Evolutionary conservation across 1,140 invertebrate species (phyloP), one percentile per base, ranked within the genome.

Genomic region (Euwallacea similis): DNA sequence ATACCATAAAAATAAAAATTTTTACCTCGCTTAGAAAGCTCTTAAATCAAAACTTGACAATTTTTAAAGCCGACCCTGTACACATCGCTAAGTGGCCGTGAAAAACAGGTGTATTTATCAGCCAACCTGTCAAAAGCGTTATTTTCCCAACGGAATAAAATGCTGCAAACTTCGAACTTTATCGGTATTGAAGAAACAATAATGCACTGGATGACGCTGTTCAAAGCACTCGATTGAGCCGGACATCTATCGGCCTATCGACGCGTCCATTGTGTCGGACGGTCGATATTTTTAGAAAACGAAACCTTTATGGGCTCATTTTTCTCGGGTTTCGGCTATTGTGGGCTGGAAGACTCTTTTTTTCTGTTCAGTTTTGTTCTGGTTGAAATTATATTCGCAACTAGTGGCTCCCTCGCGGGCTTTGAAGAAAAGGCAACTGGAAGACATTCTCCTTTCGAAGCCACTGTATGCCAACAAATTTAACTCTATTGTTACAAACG

Each of bases 241-340:
- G 59, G 61, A 66, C 66, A 72, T 75, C 74, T 73, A 73, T 75
- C 72, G 72, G 66, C 62, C 54, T 44, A 71, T 71, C 69, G 69
- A 71, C 54, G 50, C 44, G 62, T 8, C 43, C 43, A 70, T 67
- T 64, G 53, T 67, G 56, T 13, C 58, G n/a, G n/a, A 16, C 47
- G 60, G 66, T 70, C 68, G 59, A 67, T 75, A 72, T 67, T 72
- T 72, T 72, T 72, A 72, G 71, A 72, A 72, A 62, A 62, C 65
- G 21, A 16, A 33, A 59, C 69, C 56, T 66, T 71, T 71, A 55
- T 66, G 62, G 62, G 62, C 43, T 7, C 55, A 71, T 71, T 71
- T 71, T 71, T 71, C 63, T 71, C 21, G 21, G 62, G 53, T 16
- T 47, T 47, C 8, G 56, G 43, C 56, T 56, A 63, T 63, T 69